A percentile compares a stretch with the other conserved stretches of the same genome.
Evolutionary conservation across 2,797 vertebrate genomes (phyloP).

Genomic region (Picus viridis): DNA sequence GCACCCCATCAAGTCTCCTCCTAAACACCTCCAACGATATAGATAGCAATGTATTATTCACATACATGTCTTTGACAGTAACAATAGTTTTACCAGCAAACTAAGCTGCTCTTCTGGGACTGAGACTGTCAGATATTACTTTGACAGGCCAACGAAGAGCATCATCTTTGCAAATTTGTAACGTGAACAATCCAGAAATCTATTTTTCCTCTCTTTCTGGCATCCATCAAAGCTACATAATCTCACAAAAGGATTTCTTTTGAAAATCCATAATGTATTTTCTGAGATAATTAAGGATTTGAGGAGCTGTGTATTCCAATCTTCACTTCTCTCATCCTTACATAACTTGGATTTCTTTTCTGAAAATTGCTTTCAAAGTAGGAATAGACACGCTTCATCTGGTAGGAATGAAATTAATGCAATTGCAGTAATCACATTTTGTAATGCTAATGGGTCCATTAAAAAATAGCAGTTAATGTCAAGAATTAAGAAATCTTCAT

Average conservation of each 20-base stretch:
- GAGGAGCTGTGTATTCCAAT: background rate
- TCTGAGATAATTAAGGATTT: background rate
- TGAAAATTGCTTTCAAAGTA: background rate
- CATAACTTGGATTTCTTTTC: background rate
- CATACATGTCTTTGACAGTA: background rate
- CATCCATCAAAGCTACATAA: background rate
- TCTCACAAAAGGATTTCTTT: background rate
- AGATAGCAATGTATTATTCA: background rate
- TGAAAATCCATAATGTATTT: background rate
- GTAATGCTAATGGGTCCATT: background rate
- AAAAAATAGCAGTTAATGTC: background rate
- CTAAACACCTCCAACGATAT: background rate
- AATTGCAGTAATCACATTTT: background rate
- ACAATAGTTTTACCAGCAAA: background rate
- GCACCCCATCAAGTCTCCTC: too few species aligned
- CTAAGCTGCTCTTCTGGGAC: background rate
- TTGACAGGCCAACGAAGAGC: background rate
- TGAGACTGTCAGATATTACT: background rate
- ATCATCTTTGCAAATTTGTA: background rate
- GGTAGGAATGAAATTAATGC: background rate
- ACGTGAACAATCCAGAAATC: conserved; percentile 13
- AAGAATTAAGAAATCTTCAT: background rate
- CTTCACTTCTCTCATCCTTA: background rate
- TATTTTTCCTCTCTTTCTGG: background rate
- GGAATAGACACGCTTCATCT: background rate